Evolutionary conservation across 2,888 invertebrate genomes (phyloP).

Genomic region (Diplazon laetatorius): DNA sequence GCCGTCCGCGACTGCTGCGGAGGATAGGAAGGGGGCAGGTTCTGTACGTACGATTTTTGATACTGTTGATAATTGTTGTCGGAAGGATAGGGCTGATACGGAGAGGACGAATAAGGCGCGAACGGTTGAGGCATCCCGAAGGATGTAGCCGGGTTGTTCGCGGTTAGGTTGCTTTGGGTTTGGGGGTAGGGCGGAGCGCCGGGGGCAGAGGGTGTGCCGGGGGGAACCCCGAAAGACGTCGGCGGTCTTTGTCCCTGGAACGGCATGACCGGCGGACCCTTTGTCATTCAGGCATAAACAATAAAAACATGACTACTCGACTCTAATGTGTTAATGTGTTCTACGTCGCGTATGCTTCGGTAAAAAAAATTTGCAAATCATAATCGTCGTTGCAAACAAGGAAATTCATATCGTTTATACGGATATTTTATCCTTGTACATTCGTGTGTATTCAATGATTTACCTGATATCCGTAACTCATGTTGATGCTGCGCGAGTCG

Average conservation of each 20-base stretch:
- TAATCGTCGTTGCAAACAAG: background rate
- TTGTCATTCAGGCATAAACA: constrained; percentile 60
- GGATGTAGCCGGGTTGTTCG: constrained; percentile 71
- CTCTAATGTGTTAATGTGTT: constrained; percentile 25
- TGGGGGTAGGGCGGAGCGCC: constrained; percentile 71
- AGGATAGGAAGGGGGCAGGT: constrained; percentile 9
- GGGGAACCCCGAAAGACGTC: constrained; percentile 78
- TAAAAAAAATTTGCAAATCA: constrained; percentile 34
- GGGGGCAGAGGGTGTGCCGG: constrained; percentile 79
- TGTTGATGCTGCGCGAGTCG: constrained; percentile 64
- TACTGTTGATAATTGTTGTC: constrained; percentile 36
- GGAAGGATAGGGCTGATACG: constrained; percentile 51
- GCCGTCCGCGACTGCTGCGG: constrained; percentile 25
- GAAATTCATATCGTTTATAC: too few species aligned
- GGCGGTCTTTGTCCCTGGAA: constrained; percentile 77
- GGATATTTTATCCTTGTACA: too few species aligned
- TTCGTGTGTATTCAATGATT: constrained; percentile 49
- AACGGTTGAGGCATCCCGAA: constrained; percentile 79
- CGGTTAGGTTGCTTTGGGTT: constrained; percentile 66
- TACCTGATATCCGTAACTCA: constrained; percentile 81
- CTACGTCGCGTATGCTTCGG: background rate
- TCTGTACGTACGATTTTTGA: constrained; percentile 64
- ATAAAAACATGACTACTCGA: constrained; percentile 53
- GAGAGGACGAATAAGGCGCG: constrained; percentile 49
- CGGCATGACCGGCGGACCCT: constrained; percentile 78